Evolutionary conservation across 92 coral and sea anemone species (phyloP).

Genomic region (Heliopora coerulea): DNA sequence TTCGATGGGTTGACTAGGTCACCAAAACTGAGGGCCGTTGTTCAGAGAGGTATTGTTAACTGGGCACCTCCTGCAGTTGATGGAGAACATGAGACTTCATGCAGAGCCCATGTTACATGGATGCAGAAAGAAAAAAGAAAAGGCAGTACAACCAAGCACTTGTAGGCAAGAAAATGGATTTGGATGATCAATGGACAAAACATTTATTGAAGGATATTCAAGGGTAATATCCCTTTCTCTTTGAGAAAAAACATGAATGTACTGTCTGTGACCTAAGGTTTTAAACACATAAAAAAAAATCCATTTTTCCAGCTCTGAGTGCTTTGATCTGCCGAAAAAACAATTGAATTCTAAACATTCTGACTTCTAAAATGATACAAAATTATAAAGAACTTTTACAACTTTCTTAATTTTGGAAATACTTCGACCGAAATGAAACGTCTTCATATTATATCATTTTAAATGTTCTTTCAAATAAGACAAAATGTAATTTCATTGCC

Average conservation of each 20-base stretch:
- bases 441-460: too few relatives aligned
- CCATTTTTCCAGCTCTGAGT: too few relatives aligned
- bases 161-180: conserved; percentile 33
- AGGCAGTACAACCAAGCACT: conserved; percentile 5
- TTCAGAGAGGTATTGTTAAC: conserved; percentile 36
- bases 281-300: too few relatives aligned
- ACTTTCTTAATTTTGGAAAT: too few relatives aligned
- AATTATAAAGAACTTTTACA: too few relatives aligned
- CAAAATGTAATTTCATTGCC: too few relatives aligned
- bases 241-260: conserved; percentile 27
- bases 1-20: conserved; percentile 25
- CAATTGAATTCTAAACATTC: too few relatives aligned
- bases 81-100: conserved; percentile 31
- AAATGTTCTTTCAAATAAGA: too few relatives aligned
- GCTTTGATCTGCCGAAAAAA: too few relatives aligned
- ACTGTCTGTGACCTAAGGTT: too few relatives aligned
- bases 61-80: conserved; percentile 36
- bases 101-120: conserved; percentile 40
- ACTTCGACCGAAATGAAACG: too few relatives aligned
- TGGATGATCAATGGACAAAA: conserved; percentile 16
- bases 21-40: conserved; percentile 31
- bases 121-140: conserved; percentile 30
- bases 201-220: conserved; percentile 17
- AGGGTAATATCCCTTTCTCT: conserved; percentile 38
- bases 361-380: too few relatives aligned